These are phyloP conservation scores for Drosophila pseudoananassae DNA, from an alignment of 1,140 invertebrate genomes.

Conservation along the genomic window DNA sequence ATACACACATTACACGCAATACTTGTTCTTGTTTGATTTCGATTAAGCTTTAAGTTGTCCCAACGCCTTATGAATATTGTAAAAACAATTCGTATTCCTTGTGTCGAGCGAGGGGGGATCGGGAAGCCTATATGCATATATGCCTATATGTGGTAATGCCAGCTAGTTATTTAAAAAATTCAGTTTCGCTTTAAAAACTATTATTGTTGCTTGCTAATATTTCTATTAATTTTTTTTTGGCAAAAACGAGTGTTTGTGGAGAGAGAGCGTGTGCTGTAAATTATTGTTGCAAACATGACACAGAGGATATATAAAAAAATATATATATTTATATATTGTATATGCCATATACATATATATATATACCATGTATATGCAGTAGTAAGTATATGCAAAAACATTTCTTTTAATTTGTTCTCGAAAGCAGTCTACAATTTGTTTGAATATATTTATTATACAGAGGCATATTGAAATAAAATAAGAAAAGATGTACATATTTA, in stretches of 20 bases:
- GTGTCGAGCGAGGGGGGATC: not conserved
- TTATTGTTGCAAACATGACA: constrained; percentile 53
- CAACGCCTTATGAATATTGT: constrained; percentile 41
- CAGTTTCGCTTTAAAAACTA: constrained; percentile 31
- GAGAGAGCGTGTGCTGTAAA: constrained; percentile 22
- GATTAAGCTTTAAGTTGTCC: constrained; percentile 39
- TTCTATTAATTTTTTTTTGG: constrained; percentile 18
- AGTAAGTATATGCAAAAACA: constrained; percentile 41
- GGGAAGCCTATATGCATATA: constrained; percentile 17
- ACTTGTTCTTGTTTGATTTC: constrained; percentile 33
- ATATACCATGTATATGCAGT: constrained; percentile 28
- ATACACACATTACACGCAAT: constrained; percentile 59
- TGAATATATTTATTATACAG: constrained; percentile 23
- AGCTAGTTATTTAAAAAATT: constrained; percentile 31
- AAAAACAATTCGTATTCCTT: constrained; percentile 29
- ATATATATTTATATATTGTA: constrained; percentile 22
- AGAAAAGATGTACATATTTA: not conserved
- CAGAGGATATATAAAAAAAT: constrained; percentile 53
- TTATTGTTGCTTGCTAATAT: constrained; percentile 51
- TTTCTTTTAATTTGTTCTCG: constrained; percentile 23
- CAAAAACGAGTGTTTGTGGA: constrained; percentile 20
- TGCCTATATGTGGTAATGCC: not conserved
- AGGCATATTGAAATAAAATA: constrained; percentile 22
- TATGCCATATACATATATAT: constrained; percentile 4
- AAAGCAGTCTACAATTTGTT: constrained; percentile 67